A percentile compares a stretch with the other conserved stretches of the same genome.
phyloP scores from a whole-genome alignment of 2,797 vertebrate species.

The Esox lucius region DNA sequence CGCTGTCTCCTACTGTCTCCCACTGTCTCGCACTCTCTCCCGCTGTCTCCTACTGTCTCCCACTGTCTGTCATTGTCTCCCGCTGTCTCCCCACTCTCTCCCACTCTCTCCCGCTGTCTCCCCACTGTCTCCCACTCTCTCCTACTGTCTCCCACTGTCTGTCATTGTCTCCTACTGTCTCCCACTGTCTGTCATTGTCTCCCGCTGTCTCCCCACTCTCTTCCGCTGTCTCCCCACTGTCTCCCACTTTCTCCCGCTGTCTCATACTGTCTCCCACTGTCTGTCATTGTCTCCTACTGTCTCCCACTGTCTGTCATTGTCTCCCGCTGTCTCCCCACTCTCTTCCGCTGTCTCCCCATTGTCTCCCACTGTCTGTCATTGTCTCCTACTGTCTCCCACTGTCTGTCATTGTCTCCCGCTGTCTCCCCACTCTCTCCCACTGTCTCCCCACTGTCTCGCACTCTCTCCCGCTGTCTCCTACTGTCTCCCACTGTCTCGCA shows the following conservation, averaged over 20 bases:
- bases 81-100: conserved; percentile 7
- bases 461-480: background rate
- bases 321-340: conserved; percentile 8
- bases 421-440: too few relatives aligned
- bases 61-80: conserved; percentile 19
- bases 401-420: too few relatives aligned
- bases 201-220: too few relatives aligned
- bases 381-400: conserved; percentile 8
- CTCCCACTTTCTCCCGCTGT: conserved; percentile 8
- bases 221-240: background rate
- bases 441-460: conserved; percentile 7
- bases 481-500: too few relatives aligned
- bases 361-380: conserved; percentile 8
- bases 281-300: too few relatives aligned
- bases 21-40: too few relatives aligned
- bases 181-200: background rate
- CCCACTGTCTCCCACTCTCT: conserved; percentile 13
- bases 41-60: background rate
- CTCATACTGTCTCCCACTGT: background rate
- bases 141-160: background rate
- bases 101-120: conserved; percentile 12
- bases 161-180: background rate
- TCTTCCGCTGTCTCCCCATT: background rate
- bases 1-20: too few relatives aligned
- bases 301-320: background rate